Evolutionary conservation across 2,888 invertebrate genomes (phyloP), one percentile per base, ranked within the genome.

Genomic region (Steromphala cineraria): DNA sequence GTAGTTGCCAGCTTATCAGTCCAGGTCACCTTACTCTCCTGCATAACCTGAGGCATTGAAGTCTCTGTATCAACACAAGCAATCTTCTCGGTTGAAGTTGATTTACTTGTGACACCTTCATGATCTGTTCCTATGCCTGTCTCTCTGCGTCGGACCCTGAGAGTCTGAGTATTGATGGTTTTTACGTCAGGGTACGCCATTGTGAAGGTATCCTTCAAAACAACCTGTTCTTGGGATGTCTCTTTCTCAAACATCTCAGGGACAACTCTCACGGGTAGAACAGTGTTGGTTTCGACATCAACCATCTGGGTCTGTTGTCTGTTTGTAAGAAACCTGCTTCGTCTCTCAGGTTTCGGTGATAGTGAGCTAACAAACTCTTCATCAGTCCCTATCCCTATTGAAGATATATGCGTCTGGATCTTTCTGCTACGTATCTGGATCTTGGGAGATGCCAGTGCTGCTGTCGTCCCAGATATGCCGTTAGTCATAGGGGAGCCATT

Each of bases 1-100:
- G 89, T 86, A 0, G 90, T 90, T 21, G 85, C 80, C n/a, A 87
- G 75, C 4, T 78, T 52, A 19, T 90, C 90, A 13, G 90, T 90
- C 89, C 88, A 89, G 17, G 90, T 90, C 8, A 82, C 82, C 80
- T 86, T 86, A 71, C 67, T 84, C 76, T 87, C 88, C 5, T 81
- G 84, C 36, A 82, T 82, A 24, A 89, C 76, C 0, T 85, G 75
- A 2, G 88, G 87, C 86, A 89, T 90, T 74, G 81, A 83, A 7
- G 90, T 90, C 55, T 87, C 86, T 52, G 81, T 86, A 79, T 90
- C 89, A 24, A 84, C 83, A 19, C 83, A 80, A 28, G 83, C 83
- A 55, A 89, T 78, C 56, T 80, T 83, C 36, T 85, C 86, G 0
- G 89, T 90, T 5, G 86, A 83, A 24, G 88, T 89, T 21, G 86